Percentiles rank a stretch among this genome's conserved stretches.
phyloP scores from a whole-genome alignment of 35 echinoderm and acorn worm genomes.

The Ophiothrix spiculata region DNA sequence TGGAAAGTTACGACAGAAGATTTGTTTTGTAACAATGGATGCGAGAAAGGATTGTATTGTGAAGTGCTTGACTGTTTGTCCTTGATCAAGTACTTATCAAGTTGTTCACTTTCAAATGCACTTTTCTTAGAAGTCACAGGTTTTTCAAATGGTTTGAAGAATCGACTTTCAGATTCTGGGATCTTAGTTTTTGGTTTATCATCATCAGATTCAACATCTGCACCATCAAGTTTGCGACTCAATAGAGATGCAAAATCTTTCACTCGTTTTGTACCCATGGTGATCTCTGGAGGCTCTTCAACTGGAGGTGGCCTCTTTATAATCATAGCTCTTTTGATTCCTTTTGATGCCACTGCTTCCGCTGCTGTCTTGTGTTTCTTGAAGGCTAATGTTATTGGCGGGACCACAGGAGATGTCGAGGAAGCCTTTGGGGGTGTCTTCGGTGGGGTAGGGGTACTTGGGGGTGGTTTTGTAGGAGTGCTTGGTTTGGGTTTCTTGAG shows the following conservation, averaged over 20 bases:
- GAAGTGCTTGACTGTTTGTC: not conserved
- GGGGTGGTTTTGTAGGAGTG: not conserved
- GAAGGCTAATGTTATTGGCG: not conserved
- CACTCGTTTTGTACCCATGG: not conserved
- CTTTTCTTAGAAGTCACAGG: constrained; percentile 59
- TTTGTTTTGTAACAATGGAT: constrained; percentile 35
- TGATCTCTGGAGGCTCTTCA: not conserved
- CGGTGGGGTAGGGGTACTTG: not conserved
- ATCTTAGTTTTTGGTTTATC: constrained; percentile 4
- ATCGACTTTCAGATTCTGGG: constrained; percentile 45
- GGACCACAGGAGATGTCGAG: not conserved
- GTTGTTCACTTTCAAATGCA: constrained; percentile 74
- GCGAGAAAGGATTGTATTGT: not conserved
- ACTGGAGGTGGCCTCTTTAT: not conserved
- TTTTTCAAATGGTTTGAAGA: constrained; percentile 85
- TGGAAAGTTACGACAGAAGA: constrained; percentile 43
- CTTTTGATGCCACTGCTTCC: not conserved
- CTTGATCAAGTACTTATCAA: constrained; percentile 65
- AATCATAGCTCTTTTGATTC: not conserved
- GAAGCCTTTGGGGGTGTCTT: not conserved
- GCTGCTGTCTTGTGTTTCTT: not conserved
- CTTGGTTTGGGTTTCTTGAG: not conserved
- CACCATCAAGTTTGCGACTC: not conserved
- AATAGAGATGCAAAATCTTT: not conserved
- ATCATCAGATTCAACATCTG: not conserved